phyloP scores from a whole-genome alignment of 2,113 vertebrate species.

The Tiliqua scincoides region DNA sequence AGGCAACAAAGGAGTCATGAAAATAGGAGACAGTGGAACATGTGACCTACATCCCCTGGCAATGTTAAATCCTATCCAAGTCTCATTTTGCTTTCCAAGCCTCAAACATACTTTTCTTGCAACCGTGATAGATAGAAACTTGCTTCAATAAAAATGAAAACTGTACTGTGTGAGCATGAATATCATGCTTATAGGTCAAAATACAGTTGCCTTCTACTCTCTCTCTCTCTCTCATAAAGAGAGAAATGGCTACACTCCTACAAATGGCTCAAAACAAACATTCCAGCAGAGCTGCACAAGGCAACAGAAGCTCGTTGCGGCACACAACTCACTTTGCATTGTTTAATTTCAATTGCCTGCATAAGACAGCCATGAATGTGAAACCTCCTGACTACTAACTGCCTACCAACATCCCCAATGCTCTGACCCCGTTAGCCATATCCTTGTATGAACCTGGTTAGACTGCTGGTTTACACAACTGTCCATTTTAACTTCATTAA shows the following conservation, averaged over 20 bases:
- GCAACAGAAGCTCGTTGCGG: neutral
- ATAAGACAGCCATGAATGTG: neutral
- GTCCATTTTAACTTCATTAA: conserved; percentile 63
- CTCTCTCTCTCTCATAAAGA: too few species aligned
- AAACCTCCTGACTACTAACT: conserved; percentile 1
- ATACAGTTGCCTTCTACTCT: neutral
- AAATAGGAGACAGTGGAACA: neutral
- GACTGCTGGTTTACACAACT: conserved; percentile 16
- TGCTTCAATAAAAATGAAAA: neutral
- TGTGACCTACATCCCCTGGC: neutral
- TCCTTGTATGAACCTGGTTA: conserved; percentile 23
- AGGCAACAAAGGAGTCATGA: neutral
- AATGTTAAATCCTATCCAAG: neutral
- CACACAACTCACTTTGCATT: neutral
- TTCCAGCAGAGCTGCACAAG: neutral
- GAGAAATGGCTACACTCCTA: too few species aligned
- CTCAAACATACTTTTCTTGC: neutral
- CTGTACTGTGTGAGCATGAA: neutral
- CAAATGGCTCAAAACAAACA: neutral
- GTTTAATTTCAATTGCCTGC: neutral
- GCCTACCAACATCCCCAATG: neutral
- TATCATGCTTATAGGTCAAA: neutral
- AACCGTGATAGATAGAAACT: neutral
- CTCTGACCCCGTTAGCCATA: conserved; percentile 5
- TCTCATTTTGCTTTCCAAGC: neutral